These are phyloP conservation scores for Philopedon plagiatum DNA, from an alignment of 2,888 invertebrate species.

Conservation along the genomic window DNA sequence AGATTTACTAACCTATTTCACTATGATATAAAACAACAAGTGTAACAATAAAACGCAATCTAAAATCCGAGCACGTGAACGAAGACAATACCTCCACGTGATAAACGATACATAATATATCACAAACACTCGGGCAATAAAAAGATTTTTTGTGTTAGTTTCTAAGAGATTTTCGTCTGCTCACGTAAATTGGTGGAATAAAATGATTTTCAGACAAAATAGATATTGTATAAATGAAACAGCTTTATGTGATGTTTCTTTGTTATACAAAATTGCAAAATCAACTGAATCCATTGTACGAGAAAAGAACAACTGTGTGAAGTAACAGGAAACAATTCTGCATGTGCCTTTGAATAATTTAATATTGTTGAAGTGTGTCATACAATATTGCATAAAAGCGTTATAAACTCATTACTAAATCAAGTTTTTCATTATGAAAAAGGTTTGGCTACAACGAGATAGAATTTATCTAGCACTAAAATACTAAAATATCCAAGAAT, in stretches of 20 bases:
- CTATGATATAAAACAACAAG: constrained; percentile 29
- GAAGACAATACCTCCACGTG: constrained; percentile 29
- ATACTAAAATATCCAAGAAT: too few species aligned
- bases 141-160: constrained; percentile 41
- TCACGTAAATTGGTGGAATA: constrained; percentile 6
- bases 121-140: constrained; percentile 40
- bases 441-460: too few species aligned
- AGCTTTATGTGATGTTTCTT: not conserved
- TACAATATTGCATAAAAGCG: too few species aligned
- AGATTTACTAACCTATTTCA: constrained; percentile 5
- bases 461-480: too few species aligned
- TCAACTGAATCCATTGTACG: not conserved
- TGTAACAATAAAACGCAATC: constrained; percentile 32
- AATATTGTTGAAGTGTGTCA: not conserved
- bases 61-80: constrained; percentile 33
- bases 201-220: constrained; percentile 15
- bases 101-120: constrained; percentile 38
- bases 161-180: constrained; percentile 25
- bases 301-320: not conserved
- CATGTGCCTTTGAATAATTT: too few species aligned
- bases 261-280: not conserved
- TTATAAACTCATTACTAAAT: too few species aligned
- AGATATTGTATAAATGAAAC: constrained; percentile 1
- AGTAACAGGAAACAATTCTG: too few species aligned
- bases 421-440: too few species aligned